A percentile compares a stretch with the other conserved stretches of the same genome.
phyloP scores from a whole-genome alignment of 2,888 invertebrate genomes.

The Serrognathus titanus region DNA sequence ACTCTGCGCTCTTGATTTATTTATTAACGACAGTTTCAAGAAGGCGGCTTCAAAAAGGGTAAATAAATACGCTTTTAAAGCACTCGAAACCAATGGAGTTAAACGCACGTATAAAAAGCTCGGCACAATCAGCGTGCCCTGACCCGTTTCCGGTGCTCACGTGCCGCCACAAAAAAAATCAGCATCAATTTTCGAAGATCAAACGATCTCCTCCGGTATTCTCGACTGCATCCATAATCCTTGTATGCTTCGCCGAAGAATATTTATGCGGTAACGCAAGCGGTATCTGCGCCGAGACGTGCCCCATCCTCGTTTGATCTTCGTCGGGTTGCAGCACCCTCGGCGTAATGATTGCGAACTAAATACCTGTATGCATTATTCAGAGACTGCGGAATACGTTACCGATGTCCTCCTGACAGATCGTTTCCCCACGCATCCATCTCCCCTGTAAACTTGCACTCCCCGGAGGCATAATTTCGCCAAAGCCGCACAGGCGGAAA shows the following conservation, averaged over 20 bases:
- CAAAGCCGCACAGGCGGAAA: slow-evolving; percentile 35
- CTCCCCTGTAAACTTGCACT: slow-evolving; percentile 15
- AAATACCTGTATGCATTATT: slow-evolving; percentile 28
- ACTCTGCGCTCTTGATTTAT: too few relatives aligned
- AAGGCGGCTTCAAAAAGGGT: too few relatives aligned
- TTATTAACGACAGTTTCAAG: too few relatives aligned
- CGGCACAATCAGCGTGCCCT: too few relatives aligned
- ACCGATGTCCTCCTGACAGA: slow-evolving; percentile 26
- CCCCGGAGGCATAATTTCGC: slow-evolving; percentile 36
- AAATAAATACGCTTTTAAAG: too few relatives aligned
- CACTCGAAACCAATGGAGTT: too few relatives aligned
- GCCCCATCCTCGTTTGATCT: slow-evolving; percentile 11
- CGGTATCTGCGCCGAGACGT: not conserved
- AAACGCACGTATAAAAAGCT: too few relatives aligned
- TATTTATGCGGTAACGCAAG: not conserved
- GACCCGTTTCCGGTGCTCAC: not conserved
- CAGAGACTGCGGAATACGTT: slow-evolving; percentile 23
- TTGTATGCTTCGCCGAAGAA: not conserved
- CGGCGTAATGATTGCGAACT: slow-evolving; percentile 22
- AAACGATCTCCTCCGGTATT: not conserved
- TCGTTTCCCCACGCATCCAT: slow-evolving; percentile 24
- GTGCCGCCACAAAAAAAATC: not conserved
- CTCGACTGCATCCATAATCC: slow-evolving; percentile 1
- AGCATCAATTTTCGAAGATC: slow-evolving; percentile 3
- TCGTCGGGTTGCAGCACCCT: slow-evolving; percentile 6